Evolutionary conservation across 2,113 vertebrate genomes (phyloP), one percentile per base, ranked within the genome.

Genomic region (Rhabdomys dilectus): DNA sequence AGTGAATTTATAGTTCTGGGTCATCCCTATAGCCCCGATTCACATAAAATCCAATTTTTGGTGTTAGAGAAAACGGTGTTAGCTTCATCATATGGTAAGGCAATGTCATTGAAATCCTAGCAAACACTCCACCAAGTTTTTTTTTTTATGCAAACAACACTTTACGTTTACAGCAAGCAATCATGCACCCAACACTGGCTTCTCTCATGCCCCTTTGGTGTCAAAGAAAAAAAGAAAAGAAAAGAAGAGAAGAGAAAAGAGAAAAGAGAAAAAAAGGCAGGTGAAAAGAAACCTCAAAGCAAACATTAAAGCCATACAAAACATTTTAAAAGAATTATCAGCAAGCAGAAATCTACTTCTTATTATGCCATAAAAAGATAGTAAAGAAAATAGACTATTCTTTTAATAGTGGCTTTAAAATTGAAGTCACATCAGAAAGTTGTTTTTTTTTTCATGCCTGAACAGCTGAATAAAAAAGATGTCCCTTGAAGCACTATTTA

Each of bases 1-100:
- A 92, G 91, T 78, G 96, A 93, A 96, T 94, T 98, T 89, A 94
- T 56, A 89, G 94, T 92, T 93, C 68, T 92, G 72, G 26, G 82
- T n/a, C 95, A 91, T 91, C 72, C 45, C 82, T 91, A 60, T 91
- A 96, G 84, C 86, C 45, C 51, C 16, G 42, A 73, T 53, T 56
- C 51, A 21, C 60, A 68, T 13, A 92, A 45, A 89, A 94, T 93
- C 53, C 76, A 62, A 91, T 75, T 88, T 95, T 87, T 36, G 96
- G 77, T 31, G n/a, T 93, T 96, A 77, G 51, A 89, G 21, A 68
- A 62, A 82, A 90, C 81, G 91, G 76, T 72, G 42, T 78, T 78
- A 62, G 94, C 81, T 93, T 87, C 77, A 86, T 58, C 58, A 91
- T 89, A 94, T 68, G 21, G 53, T 82, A 86, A 96, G 9, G 42